Evolutionary conservation across 2,797 vertebrate species (phyloP).

Genomic region (Poecile montanus): DNA sequence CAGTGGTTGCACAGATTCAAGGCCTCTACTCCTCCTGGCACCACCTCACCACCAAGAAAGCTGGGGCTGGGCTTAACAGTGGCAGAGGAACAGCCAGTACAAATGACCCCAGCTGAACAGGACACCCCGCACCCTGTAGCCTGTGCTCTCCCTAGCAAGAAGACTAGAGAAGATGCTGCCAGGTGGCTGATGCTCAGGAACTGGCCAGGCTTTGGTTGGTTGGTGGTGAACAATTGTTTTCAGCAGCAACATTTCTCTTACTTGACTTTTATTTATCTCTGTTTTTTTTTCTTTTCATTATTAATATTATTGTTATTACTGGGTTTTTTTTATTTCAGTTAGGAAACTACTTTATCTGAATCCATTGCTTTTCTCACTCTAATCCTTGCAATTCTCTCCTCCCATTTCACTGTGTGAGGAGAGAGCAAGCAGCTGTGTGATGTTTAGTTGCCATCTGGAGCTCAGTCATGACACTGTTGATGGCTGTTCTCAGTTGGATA

Average conservation of each 20-base stretch:
- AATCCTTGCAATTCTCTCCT: neutral
- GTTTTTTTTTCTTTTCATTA: neutral
- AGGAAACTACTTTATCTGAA: neutral
- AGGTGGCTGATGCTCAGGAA: neutral
- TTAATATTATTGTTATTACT: too few relatives aligned
- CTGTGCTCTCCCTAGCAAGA: neutral
- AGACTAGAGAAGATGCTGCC: neutral
- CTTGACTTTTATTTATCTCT: neutral
- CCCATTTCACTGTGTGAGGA: neutral
- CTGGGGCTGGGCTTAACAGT: neutral
- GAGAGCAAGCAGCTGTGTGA: neutral
- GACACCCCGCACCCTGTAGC: rapidly evolving
- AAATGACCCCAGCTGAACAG: neutral
- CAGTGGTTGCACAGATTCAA: neutral
- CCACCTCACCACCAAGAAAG: rapidly evolving
- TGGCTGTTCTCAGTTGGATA: neutral
- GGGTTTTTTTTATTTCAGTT: neutral
- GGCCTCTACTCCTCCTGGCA: neutral
- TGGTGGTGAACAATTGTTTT: neutral
- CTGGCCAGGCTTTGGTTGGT: neutral
- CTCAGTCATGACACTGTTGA: neutral
- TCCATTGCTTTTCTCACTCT: neutral
- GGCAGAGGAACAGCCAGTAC: neutral
- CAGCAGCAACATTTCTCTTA: neutral
- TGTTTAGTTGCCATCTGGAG: neutral